Evolutionary conservation across 2,888 invertebrate genomes (phyloP), one percentile per base, ranked within the genome.

Genomic region (Netelia melanura): DNA sequence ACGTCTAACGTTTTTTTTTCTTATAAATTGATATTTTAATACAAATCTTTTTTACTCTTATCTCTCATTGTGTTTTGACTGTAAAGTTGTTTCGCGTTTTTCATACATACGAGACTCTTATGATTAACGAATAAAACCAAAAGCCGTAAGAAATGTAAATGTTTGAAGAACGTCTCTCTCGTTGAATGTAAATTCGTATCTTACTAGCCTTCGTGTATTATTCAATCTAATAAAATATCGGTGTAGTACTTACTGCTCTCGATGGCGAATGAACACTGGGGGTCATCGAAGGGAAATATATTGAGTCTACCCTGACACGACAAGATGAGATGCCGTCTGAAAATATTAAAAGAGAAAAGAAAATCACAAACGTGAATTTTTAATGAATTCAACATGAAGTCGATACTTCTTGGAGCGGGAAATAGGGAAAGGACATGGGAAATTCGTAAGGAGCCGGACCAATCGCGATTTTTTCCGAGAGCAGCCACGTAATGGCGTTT

Each of bases 221-320:
- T 48, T 48, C 14, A 64, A 62, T 23, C 14, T 61, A 64, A 76
- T 23, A 38, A 44, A 61, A 61, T 79, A 65, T 72, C 23, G 68
- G 23, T 58, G 71, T 56, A 64, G 87, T 94, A 98, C 98, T 98
- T 96, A 98, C 98, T 98, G 95, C 98, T 98, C 95, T 98, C 98
- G 96, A 98, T 97, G 93, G 98, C 97, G 95, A 98, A 98, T 95
- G 98, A 97, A 95, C 98, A 98, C 95, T 97, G 96, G 91, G 98
- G 98, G 95, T 98, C 98, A 94, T 98, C 98, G 94, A 98, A 98
- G 91, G 98, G 98, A 95, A 98, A 98, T 94, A 98, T 98, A 94
- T 98, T 97, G 93, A 98, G 96, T 94, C 97, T 97, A 93, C 98
- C 98, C 94, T 98, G 98, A 95, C 98, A 98, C 92, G 98, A 98